Conservation (phyloP, 2,113 vertebrate species). For the Pluvianellus socialis region DNA sequence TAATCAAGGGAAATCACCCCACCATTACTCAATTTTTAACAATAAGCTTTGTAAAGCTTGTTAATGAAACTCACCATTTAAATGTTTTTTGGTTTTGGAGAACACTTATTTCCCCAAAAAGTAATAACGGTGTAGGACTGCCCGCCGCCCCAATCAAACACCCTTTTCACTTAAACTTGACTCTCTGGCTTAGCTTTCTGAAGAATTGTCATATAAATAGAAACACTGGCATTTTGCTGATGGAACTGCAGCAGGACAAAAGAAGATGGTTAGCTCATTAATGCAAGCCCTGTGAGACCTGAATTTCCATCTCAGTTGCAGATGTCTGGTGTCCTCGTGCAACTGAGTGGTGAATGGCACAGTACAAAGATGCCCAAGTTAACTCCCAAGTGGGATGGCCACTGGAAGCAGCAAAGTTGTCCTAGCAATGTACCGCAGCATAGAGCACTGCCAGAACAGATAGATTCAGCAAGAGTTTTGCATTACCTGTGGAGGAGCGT, state of each 20-base stretch:
- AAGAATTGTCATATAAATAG: neutral
- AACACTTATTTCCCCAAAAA: neutral
- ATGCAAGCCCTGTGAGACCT: neutral
- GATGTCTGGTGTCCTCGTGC: neutral
- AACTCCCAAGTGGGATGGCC: too few species aligned
- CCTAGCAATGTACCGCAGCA: neutral
- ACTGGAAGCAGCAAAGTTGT: neutral
- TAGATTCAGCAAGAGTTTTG: neutral
- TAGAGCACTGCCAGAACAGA: neutral
- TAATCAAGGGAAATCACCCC: conserved; percentile 43
- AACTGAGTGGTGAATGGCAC: neutral
- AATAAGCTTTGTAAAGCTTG: conserved; percentile 14
- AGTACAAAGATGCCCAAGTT: neutral
- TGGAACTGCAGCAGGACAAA: neutral
- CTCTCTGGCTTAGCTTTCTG: neutral
- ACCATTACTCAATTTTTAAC: neutral
- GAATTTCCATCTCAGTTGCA: neutral
- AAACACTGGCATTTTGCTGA: neutral
- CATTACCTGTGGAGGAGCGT: neutral
- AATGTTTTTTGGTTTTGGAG: neutral
- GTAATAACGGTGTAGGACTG: neutral
- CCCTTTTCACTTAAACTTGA: neutral
- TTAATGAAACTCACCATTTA: neutral
- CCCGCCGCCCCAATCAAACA: neutral
- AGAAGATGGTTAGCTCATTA: neutral